These are phyloP conservation scores for Nesoenas mayeri DNA, from an alignment of 2,113 vertebrate genomes.

Conservation along the genomic window DNA sequence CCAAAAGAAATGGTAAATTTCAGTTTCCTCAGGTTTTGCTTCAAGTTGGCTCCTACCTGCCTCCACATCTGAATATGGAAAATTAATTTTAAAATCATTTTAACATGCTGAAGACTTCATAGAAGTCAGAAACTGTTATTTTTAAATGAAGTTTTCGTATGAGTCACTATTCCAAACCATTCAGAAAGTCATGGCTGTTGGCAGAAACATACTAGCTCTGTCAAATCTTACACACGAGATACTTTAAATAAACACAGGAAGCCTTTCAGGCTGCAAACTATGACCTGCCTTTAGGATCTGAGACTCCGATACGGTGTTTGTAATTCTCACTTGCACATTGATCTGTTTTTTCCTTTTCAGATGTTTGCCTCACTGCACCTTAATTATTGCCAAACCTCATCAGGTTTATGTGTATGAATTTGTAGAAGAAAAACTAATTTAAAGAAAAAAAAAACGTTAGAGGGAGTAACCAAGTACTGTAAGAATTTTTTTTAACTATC, in stretches of 20 bases:
- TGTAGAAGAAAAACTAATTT: background rate
- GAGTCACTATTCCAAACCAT: background rate
- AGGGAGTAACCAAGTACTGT: rapidly evolving
- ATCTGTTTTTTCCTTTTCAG: background rate
- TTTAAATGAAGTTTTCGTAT: background rate
- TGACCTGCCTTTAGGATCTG: background rate
- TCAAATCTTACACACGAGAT: background rate
- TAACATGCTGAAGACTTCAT: background rate
- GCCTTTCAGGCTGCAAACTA: background rate
- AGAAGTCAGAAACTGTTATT: background rate
- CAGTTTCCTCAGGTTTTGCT: background rate
- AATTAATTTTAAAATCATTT: background rate
- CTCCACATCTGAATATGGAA: background rate
- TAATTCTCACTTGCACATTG: background rate
- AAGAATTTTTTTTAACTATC: background rate
- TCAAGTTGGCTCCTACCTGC: background rate
- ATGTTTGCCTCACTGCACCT: background rate
- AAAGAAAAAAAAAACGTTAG: background rate
- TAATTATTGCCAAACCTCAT: rapidly evolving
- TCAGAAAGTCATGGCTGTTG: background rate
- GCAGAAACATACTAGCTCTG: background rate
- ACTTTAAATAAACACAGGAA: background rate
- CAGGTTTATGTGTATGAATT: rapidly evolving
- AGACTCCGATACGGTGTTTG: too few relatives aligned
- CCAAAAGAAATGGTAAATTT: background rate